Evolutionary conservation across 92 coral and sea anemone species (phyloP), one percentile per base, ranked within the genome.

Genomic region (Diadumene lineata): DNA sequence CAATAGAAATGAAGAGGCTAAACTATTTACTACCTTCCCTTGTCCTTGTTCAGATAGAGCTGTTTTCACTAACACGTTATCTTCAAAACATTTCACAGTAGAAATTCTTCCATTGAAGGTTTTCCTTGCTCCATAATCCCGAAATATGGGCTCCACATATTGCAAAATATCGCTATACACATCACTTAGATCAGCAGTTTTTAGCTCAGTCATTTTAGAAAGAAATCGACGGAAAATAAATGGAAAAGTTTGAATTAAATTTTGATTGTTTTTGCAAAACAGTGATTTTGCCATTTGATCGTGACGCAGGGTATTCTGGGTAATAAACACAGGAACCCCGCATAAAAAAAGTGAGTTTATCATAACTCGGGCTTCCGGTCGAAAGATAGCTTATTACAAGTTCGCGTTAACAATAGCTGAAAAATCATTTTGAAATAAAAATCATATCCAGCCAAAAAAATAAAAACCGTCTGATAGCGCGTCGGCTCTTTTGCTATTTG

Each of bases 11-110:
- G n/a, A n/a, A n/a, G n/a, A n/a, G n/a, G n/a, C n/a, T n/a, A n/a
- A n/a, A n/a, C 19, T 34, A 61, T n/a, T n/a, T n/a, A n/a, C 61
- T 25, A 58, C 64, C 64, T 17, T 58, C 33, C 91, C 89, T 44
- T 82, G 69, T 50, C 98, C 98, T 16, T 81, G 96, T 68, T 94
- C 94, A 10, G 76, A 79, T 9, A 94, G 82, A 3, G 98, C 96
- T 57, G 78, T 76, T 55, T 92, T 92, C 38, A 94, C 97, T 26
- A 86, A 82, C 1, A 88, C 86, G 48, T 94, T 94, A 78, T 94
- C 98, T 61, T 94, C 98, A 84, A 88, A 88, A 79, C 97, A 92
- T 51, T 94, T 92, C 65, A 94, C 89, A 0, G 98, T 94, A 1
- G 97, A 84, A 46, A 94, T 92, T 83, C 56, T 79, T 0, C 98